Conservation (phyloP, 2,113 vertebrate genomes). For the Nothoprocta perdicaria region DNA sequence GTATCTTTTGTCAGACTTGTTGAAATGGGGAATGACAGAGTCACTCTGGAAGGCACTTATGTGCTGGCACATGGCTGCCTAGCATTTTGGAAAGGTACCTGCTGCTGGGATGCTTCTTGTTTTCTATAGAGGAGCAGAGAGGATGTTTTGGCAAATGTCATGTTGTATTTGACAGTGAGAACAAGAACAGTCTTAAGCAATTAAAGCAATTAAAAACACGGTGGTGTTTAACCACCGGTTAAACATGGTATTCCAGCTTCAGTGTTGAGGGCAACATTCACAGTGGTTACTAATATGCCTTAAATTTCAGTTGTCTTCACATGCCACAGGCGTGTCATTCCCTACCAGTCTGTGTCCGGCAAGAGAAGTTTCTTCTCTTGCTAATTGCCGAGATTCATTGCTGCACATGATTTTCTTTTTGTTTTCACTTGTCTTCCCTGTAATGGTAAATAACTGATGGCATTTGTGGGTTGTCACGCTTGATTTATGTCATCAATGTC, state of each 20-base stretch:
- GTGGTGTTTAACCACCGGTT: no score
- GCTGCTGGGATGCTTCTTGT: not conserved
- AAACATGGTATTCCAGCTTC: not conserved
- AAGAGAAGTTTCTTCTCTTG: not conserved
- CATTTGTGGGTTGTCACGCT: not conserved
- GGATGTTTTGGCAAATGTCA: not conserved
- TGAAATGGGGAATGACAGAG: not conserved
- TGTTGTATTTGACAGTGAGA: not conserved
- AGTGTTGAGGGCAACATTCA: not conserved
- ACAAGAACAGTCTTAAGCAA: not conserved
- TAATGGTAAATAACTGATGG: not conserved
- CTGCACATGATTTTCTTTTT: not conserved
- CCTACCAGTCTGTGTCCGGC: not conserved
- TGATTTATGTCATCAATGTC: accelerated
- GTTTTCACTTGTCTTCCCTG: not conserved
- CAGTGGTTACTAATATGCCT: not conserved
- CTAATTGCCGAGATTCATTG: not conserved
- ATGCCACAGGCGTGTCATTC: not conserved
- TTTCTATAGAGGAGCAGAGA: not conserved
- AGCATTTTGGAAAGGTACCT: not conserved
- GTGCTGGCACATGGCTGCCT: not conserved
- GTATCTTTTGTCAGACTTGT: not conserved
- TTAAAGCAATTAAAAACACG: not conserved
- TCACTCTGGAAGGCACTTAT: not conserved
- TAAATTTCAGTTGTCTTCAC: not conserved